These are phyloP conservation scores for Cirrhinus molitorella DNA, from an alignment of 2,797 vertebrate species.

Conservation along the genomic window DNA sequence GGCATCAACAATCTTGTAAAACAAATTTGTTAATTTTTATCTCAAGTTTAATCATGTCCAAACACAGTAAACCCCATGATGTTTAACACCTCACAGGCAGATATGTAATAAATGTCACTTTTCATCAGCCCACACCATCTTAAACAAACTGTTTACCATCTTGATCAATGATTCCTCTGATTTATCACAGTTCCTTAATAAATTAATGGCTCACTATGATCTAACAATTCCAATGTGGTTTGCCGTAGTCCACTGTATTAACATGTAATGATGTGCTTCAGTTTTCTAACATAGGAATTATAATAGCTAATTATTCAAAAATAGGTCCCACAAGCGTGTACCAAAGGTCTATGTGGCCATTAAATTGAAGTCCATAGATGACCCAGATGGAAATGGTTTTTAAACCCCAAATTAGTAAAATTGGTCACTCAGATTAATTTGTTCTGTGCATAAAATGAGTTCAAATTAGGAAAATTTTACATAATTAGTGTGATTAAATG, in stretches of 20 bases:
- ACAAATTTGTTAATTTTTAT: constrained; percentile 8
- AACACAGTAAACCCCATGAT: constrained; percentile 29
- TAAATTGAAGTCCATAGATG: not conserved
- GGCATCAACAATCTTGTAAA: constrained; percentile 12
- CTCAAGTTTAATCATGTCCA: constrained; percentile 19
- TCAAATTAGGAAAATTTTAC: not conserved
- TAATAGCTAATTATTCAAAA: not conserved
- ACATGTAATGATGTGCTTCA: not conserved
- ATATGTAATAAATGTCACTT: not conserved
- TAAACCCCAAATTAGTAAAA: not conserved
- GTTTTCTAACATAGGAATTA: not conserved
- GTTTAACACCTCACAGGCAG: constrained; percentile 9
- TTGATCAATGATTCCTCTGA: not conserved
- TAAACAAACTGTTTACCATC: not conserved
- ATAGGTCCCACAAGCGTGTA: not conserved
- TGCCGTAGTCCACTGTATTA: not conserved
- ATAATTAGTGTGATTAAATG: not conserved
- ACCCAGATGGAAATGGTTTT: not conserved
- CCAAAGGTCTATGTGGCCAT: not conserved
- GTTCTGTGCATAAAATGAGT: not conserved
- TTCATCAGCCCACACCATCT: not conserved
- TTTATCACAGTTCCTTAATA: not conserved
- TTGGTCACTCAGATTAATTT: not conserved
- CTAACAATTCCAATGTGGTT: not conserved
- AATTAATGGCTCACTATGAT: not conserved